Evolutionary conservation across 92 coral and sea anemone species (phyloP), one percentile per base, ranked within the genome.

Genomic region (Blastomussa wellsi): DNA sequence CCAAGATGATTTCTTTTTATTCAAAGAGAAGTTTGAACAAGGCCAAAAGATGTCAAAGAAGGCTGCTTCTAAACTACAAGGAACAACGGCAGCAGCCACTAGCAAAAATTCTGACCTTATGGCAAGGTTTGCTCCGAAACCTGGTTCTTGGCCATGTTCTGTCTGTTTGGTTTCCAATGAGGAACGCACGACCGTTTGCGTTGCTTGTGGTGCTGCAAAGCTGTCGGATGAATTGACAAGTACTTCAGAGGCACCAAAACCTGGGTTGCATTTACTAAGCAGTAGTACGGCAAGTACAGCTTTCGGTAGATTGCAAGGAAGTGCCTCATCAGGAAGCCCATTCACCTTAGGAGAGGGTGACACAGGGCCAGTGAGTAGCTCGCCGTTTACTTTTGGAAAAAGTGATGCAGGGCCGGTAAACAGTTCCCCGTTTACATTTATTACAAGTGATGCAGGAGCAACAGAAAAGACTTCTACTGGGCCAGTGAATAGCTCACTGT

Each of bases 111-210:
- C 80, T 51, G 90, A 86, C 33, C 77, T 92, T 15, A 51, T 65
- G 80, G 79, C 81, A 35, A 91, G 66, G 83, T 90, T 92, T 74
- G 86, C 92, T 26, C 94, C 98, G 2, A 89, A 90, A 57, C 76
- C 90, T 28, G 98, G 98, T 17, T 79, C 92, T 29, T 95, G 98
- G 98, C 62, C 95, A 2, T 95, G 98, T 81, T 84, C 91, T 57
- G 84, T 75, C 33, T 95, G 98, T 82, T 33, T 77, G 86, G 71
- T 95, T 28, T 26, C 37, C 60, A 95, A 95, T 80, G 80, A 89
- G 20, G 65, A 76, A 35, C 72, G 49, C 41, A 84, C 85, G n/a
- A 48, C 85, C 8, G 68, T 83, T 1, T 95, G 98, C 73, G 81
- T 79, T 7, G 95, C 95, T 33, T 95, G 98, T 85, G 92, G 95